These are phyloP conservation scores for Myocastor coypus DNA, from an alignment of 2,113 vertebrate species.

Conservation along the genomic window DNA sequence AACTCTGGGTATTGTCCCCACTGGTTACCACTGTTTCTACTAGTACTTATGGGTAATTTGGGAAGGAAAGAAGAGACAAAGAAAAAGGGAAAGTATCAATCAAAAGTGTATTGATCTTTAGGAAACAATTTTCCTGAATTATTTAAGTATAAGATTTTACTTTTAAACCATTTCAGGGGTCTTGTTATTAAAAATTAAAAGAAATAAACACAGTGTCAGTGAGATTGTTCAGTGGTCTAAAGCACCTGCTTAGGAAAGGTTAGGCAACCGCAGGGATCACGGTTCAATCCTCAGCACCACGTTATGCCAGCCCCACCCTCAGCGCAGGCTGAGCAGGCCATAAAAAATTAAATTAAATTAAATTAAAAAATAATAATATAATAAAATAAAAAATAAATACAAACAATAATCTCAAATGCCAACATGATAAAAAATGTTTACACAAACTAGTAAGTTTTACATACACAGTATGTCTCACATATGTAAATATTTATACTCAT, in stretches of 20 bases:
- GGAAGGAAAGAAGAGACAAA: not conserved
- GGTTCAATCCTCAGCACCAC: too few species aligned
- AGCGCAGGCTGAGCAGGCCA: too few species aligned
- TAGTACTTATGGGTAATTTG: not conserved
- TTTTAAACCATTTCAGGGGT: constrained; percentile 17
- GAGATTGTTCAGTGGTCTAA: too few species aligned
- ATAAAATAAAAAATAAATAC: constrained; percentile 2
- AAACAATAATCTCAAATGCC: constrained; percentile 21
- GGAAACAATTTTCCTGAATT: not conserved
- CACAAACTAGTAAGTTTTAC: not conserved
- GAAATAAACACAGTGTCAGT: constrained; percentile 14
- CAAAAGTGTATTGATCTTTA: constrained; percentile 14
- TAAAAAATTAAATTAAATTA: too few species aligned
- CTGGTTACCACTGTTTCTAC: not conserved
- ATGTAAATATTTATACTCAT: not conserved
- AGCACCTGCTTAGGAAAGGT: too few species aligned
- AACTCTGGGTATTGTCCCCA: constrained; percentile 5
- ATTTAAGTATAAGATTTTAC: constrained; percentile 14
- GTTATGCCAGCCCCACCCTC: too few species aligned
- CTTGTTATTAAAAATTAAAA: not conserved
- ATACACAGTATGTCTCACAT: not conserved
- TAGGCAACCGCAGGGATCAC: too few species aligned
- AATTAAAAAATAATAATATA: too few species aligned
- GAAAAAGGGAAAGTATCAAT: not conserved
- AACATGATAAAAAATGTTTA: constrained; percentile 3